These are phyloP conservation scores for Patella caerulea DNA, from an alignment of 2,888 invertebrate species.

Conservation along the genomic window DNA sequence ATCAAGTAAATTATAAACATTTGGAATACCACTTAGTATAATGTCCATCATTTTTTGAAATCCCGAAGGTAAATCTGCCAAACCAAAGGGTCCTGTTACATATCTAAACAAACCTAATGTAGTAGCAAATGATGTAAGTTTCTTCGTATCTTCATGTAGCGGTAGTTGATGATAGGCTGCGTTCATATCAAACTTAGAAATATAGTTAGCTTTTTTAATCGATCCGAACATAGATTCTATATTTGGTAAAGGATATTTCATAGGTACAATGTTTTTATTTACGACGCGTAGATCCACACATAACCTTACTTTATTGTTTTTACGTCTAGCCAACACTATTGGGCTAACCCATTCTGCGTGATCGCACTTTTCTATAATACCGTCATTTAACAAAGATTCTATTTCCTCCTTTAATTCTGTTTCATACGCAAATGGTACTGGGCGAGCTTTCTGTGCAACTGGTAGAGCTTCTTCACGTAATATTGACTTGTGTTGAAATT, in stretches of 20 bases:
- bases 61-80: not conserved
- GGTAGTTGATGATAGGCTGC: not conserved
- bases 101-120: not conserved
- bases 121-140: not conserved
- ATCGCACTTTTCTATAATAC: not conserved
- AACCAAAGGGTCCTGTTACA: not conserved
- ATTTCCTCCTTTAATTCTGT: not conserved
- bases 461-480: not conserved
- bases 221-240: not conserved
- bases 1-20: not conserved
- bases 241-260: not conserved
- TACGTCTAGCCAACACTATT: not conserved
- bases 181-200: not conserved
- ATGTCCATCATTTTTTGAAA: not conserved
- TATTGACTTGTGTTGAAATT: constrained; percentile 1
- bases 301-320: not conserved
- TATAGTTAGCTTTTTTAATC: not conserved
- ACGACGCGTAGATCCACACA: not conserved
- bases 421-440: not conserved
- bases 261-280: constrained; percentile 3
- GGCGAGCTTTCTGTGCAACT: not conserved
- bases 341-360: not conserved
- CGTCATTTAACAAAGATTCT: not conserved
- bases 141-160: not conserved
- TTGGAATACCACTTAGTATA: not conserved